Base-by-base conservation (phyloP, 2,113 vertebrate genomes). In the Desmodus rotundus region DNA sequence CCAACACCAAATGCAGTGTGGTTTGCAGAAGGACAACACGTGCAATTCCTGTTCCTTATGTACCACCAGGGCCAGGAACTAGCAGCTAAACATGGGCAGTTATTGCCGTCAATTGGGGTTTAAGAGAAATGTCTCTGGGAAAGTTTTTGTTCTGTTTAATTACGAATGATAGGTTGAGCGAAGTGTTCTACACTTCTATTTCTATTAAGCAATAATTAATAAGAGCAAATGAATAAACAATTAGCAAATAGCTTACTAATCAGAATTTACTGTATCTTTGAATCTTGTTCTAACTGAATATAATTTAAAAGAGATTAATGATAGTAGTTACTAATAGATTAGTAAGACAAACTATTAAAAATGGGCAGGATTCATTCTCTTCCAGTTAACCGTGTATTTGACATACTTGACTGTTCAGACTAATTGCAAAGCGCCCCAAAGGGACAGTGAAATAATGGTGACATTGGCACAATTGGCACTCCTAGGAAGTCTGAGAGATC, bases 331-430 rank as follows among this genome's bases (percentile, higher is more conserved):
- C n/a, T 67, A 95, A 82, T 52, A 88, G 84, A 50, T 72, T 58
- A 87, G 54, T 89, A 88, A 84, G 67, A 63, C 67, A 47, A 78
- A 81, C 74, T 91, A 78, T 84, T 78, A 68, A 84, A 94, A 88
- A 31, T 65, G 82, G 88, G 41, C 70, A 73, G 36, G 33, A 77
- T 87, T 70, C 65, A 0, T 80, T 96, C 45, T 91, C 63, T 95
- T 91, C n/a, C 63, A 91, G 11, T 89, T 73, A 92, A 89, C 24
- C 56, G 61, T 80, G 1, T 67, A 85, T 52, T 89, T 67, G 47
- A 52, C 56, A 43, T 31, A 58, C n/a, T 74, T 91, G 41, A 33
- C 61, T 80, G 0, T 89, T 95, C 24, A 68, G 17, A 85, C 13
- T 24, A 6, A 5, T 84, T 96, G 33, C 72, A 45, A 67, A 81